Evolutionary conservation across 2,113 vertebrate genomes (phyloP), one percentile per base, ranked within the genome.

Genomic region (Pangasianodon gigas): DNA sequence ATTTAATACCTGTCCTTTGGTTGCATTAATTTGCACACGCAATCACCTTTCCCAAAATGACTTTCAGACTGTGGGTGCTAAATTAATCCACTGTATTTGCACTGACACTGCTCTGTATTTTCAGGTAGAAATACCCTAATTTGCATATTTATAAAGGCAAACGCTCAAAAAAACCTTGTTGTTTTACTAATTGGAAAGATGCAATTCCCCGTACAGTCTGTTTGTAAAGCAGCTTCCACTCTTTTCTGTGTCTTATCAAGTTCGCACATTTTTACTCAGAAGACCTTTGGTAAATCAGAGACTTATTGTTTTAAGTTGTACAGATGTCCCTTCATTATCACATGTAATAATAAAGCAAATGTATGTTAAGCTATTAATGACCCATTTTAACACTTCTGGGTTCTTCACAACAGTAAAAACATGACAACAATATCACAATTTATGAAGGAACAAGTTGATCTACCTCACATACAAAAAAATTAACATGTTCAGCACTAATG

Each of bases 21-120:
- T 54, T 81, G 80, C 51, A 82, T 32, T 82, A 82, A 82, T 82
- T 82, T n/a, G 29, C 51, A 82, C 52, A 54, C 2, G n/a, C 16
- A 82, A 82, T 82, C 80, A 82, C 51, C 16, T 3, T 21, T 56
- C 51, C n/a, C 51, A 54, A 82, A 82, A 37, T 37, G 51, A 82
- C 51, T 37, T 77, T 46, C 48, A 52, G 48, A 54, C 11, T n/a
- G 26, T 6, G 6, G 48, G 14, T 48, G 46, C 46, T 80, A 52
- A 52, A 80, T 80, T 52, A 80, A 80, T 80, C 16, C 6, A 54
- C 10, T n/a, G 51, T 82, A 77, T 77, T 77, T 80, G 11, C 77
- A 80, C 6, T 48, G 46, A 80, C 77, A 80, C 5, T 24, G 19
- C 54, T 58, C 19, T 41, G 18, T 82, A 37, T 56, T 54, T 56